Conservation (phyloP, 1,140 invertebrate species). For the Rhizoglyphus robini region DNA sequence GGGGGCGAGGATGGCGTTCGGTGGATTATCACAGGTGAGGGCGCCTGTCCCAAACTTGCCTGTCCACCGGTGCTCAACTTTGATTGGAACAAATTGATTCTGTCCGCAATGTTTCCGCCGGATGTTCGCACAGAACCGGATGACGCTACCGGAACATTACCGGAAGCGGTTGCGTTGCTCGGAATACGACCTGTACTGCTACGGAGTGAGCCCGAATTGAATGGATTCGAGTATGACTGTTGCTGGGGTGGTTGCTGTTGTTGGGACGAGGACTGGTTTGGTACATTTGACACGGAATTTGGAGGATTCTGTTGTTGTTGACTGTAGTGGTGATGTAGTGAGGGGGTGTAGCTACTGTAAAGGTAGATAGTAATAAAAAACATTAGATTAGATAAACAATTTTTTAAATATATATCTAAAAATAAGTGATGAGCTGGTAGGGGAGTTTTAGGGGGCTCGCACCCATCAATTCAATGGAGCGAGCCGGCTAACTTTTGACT, state of each 20-base stretch:
- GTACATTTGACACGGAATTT: too few relatives aligned
- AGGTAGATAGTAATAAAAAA: too few relatives aligned
- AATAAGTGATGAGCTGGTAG: too few relatives aligned
- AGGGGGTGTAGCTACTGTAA: constrained; percentile 1
- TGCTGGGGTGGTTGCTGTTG: neutral
- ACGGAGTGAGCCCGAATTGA: constrained; percentile 1
- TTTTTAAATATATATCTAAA: neutral
- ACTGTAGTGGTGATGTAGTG: neutral
- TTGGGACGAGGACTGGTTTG: neutral
- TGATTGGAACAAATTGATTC: neutral
- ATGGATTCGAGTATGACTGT: constrained; percentile 11
- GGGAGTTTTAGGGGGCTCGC: too few relatives aligned
- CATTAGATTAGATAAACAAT: neutral
- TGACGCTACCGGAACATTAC: neutral
- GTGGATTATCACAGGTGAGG: neutral
- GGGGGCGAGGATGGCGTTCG: neutral
- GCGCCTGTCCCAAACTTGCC: neutral
- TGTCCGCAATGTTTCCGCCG: neutral
- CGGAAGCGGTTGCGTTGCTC: neutral
- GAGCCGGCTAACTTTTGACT: too few relatives aligned
- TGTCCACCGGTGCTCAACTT: too few relatives aligned
- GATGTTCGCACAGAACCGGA: neutral
- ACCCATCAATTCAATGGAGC: too few relatives aligned
- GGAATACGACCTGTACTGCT: constrained; percentile 1
- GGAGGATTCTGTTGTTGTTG: neutral